Percentiles rank a stretch among this genome's conserved stretches.
These are phyloP conservation scores for Darevskia mixta DNA, from an alignment of 2,797 vertebrate genomes.

Conservation along the genomic window DNA sequence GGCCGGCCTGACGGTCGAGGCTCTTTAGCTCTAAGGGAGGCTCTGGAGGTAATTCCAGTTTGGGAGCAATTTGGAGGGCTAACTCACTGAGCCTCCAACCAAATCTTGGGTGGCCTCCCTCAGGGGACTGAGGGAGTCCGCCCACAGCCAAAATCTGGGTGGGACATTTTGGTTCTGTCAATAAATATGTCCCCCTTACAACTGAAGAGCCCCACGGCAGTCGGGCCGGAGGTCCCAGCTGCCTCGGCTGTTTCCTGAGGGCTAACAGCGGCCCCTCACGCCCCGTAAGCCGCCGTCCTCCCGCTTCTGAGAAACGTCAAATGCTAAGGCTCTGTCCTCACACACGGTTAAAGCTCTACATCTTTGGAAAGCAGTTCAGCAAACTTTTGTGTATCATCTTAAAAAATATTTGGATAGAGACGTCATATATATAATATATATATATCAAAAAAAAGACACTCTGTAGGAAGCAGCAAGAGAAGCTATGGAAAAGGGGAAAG, in stretches of 20 bases:
- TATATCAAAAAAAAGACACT: slow-evolving; percentile 24
- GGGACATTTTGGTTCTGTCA: background rate
- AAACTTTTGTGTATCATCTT: slow-evolving; percentile 53
- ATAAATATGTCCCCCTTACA: background rate
- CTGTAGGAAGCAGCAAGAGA: slow-evolving; percentile 43
- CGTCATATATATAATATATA: slow-evolving; percentile 3
- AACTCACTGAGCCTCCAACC: background rate
- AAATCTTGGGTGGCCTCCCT: background rate
- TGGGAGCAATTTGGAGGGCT: background rate
- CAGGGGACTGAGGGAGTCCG: background rate
- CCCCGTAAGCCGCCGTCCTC: background rate
- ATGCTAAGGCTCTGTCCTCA: background rate
- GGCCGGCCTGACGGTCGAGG: background rate
- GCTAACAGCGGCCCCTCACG: background rate
- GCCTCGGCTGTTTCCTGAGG: background rate
- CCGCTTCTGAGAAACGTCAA: rapidly evolving
- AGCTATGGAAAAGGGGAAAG: background rate
- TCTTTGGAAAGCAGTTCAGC: slow-evolving; percentile 78
- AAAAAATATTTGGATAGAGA: slow-evolving; percentile 75
- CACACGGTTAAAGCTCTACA: slow-evolving; percentile 56
- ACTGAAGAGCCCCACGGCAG: background rate
- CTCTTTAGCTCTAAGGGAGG: background rate
- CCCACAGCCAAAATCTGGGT: background rate
- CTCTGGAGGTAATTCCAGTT: background rate
- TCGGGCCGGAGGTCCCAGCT: no score